Evolutionary conservation across 1,140 invertebrate genomes (phyloP).

Genomic region (Polypedilum vanderplanki): DNA sequence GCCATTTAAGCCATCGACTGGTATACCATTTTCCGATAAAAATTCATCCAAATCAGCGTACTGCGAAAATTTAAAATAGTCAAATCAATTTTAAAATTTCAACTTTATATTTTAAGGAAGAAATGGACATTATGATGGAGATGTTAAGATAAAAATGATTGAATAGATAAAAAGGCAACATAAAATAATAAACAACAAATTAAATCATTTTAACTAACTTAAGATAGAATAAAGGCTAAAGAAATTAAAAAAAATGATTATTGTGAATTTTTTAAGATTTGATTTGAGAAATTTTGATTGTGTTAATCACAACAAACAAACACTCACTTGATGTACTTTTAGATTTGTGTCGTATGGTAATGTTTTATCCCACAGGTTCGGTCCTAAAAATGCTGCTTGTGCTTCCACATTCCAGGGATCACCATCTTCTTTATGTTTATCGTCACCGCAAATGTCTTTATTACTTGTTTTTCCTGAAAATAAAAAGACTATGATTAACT

Average conservation of each 20-base stretch:
- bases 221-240: neutral
- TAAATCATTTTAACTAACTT: no score
- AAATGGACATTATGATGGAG: neutral
- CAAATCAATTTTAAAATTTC: neutral
- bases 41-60: constrained; percentile 96
- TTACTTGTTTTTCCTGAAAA: constrained; percentile 54
- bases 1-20: constrained; percentile 68
- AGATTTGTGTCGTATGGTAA: constrained; percentile 84
- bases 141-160: no score
- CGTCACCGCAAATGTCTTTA: constrained; percentile 56
- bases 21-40: constrained; percentile 86
- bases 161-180: no score
- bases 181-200: no score
- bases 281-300: constrained; percentile 35
- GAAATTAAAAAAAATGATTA: constrained; percentile 40
- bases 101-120: neutral
- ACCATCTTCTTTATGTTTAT: constrained; percentile 73
- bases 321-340: constrained; percentile 75
- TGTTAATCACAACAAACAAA: constrained; percentile 31
- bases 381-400: constrained; percentile 87
- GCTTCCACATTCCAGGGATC: constrained; percentile 83
- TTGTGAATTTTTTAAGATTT: constrained; percentile 45
- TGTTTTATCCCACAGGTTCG: constrained; percentile 90
- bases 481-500: constrained; percentile 29
- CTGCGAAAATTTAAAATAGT: constrained; percentile 50